Evolutionary conservation across 53 echinoderm and acorn worm species (phyloP).

Genomic region (Crossaster papposus): DNA sequence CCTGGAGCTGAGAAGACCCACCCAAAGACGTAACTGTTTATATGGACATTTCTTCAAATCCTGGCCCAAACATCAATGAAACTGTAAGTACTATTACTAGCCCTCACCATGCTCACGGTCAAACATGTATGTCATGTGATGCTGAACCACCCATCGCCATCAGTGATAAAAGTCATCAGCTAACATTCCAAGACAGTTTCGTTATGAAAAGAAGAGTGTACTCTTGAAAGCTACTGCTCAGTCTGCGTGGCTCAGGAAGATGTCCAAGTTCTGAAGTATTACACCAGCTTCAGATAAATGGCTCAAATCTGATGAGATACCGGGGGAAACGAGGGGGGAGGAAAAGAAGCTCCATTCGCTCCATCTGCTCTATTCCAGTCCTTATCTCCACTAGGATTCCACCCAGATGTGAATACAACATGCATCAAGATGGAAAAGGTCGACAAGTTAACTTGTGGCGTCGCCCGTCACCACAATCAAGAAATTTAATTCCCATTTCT

Average conservation of each 20-base stretch:
- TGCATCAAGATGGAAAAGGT: constrained; percentile 9
- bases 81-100: not conserved
- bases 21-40: constrained; percentile 4
- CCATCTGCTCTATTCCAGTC: constrained; percentile 7
- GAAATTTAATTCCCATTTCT: constrained; percentile 10
- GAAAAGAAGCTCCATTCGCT: not conserved
- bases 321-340: constrained; percentile 31
- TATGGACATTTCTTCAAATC: constrained; percentile 31
- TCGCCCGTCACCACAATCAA: not conserved
- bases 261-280: constrained; percentile 21
- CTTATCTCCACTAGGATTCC: constrained; percentile 11
- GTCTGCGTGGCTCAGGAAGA: constrained; percentile 20
- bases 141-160: constrained; percentile 1
- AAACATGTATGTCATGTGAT: not conserved
- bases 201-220: constrained; percentile 14
- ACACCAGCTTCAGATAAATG: constrained; percentile 9
- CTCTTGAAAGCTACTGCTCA: not conserved
- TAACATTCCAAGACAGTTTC: not conserved
- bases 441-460: not conserved
- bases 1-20: no score
- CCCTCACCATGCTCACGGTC: no score
- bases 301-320: constrained; percentile 16
- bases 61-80: constrained; percentile 18
- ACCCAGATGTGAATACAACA: constrained; percentile 16
- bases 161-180: constrained; percentile 13